Evolutionary conservation across 2,113 vertebrate genomes (phyloP), one percentile per base, ranked within the genome.

Genomic region (Meriones unguiculatus): DNA sequence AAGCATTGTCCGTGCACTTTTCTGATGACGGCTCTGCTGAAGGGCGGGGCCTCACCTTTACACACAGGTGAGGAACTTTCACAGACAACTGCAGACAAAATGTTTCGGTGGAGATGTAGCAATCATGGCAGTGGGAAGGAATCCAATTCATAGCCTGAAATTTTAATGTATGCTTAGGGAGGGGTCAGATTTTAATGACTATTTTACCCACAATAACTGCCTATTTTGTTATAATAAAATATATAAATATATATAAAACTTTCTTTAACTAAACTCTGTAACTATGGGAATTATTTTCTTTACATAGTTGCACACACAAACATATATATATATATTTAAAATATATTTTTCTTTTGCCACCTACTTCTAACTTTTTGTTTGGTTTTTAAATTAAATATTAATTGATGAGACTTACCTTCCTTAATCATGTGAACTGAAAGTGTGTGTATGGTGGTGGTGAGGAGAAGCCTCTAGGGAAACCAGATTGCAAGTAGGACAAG

Each of bases 191-290:
- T 99, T 99, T 99, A 99, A 99, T 99, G 99, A 99, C 98, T 99
- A 99, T 99, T 99, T 99, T 99, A 99, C 99, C 99, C 99, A 99
- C 97, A 98, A 98, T 99, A 99, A 99, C 99, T 99, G 99, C 99
- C 99, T 99, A 99, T 99, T 99, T 99, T 99, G 99, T 99, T 99
- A 99, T 99, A 99, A 99, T 99, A 99, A 99, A 99, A 99, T 99
- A 98, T 95, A 98, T 96, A 98, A 76, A 98, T 98, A 98, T 99
- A 99, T 99, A 99, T 99, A 99, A 99, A 99, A 99, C 98, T 99
- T 99, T 99, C 99, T 99, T 99, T 99, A 98, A 98, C 98, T 96
- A 98, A 99, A 99, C 98, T 99, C 98, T 99, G 99, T 99, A 99
- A 99, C 98, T 99, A 99, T 98, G 98, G 99, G 98, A 99, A 98